Evolutionary conservation across 1,140 invertebrate genomes (phyloP).

Genomic region (Drosophila cardini): DNA sequence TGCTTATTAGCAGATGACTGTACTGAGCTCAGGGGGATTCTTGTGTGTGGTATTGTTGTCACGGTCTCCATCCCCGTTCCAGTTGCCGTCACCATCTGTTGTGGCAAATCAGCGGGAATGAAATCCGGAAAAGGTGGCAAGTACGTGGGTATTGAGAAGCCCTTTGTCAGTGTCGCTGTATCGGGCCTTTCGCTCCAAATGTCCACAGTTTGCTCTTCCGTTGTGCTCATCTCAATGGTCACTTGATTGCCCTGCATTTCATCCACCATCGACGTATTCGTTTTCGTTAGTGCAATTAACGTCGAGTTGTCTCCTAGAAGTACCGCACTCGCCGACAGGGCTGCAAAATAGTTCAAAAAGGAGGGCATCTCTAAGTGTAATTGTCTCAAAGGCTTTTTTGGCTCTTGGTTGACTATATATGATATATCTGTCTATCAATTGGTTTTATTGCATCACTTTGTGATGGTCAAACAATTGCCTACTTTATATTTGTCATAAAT

Average conservation of each 20-base stretch:
- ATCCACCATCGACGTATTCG: constrained; percentile 13
- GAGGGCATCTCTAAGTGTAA: constrained; percentile 37
- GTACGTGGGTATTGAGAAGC: constrained; percentile 75
- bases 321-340: constrained; percentile 52
- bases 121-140: constrained; percentile 77
- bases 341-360: constrained; percentile 71
- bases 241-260: constrained; percentile 31
- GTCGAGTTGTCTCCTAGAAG: constrained; percentile 53
- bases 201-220: constrained; percentile 39
- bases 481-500: constrained; percentile 7
- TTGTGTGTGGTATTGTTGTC: constrained; percentile 6
- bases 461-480: constrained; percentile 17
- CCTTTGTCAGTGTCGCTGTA: constrained; percentile 73
- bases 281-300: constrained; percentile 63
- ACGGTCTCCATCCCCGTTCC: too few species aligned
- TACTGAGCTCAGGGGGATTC: background rate
- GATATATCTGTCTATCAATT: constrained; percentile 10
- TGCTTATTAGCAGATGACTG: constrained; percentile 33
- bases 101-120: constrained; percentile 69
- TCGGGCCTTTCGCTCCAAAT: constrained; percentile 68
- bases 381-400: background rate
- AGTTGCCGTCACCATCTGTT: constrained; percentile 24
- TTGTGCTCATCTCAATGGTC: constrained; percentile 46
- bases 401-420: background rate
- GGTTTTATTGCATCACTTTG: background rate